A percentile compares a stretch with the other conserved stretches of the same genome.
Conservation (phyloP, 92 coral and sea anemone species). For the Actinostola sp. region DNA sequence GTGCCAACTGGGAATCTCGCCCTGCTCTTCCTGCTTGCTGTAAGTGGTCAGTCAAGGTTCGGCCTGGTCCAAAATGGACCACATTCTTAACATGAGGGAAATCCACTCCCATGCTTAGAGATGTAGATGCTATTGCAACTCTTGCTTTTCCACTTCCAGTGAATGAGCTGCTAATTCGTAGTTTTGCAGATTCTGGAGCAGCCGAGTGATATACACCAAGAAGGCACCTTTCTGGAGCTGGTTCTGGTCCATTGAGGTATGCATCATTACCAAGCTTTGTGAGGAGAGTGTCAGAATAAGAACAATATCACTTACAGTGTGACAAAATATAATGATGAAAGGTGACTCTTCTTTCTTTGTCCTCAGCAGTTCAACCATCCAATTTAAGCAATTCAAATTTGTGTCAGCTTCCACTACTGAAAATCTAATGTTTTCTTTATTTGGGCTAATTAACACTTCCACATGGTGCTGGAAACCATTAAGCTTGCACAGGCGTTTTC, state of each 20-base stretch:
- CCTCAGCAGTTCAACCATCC: conserved; percentile 33
- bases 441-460: no score
- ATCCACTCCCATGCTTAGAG: conserved; percentile 64
- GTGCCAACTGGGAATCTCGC: conserved; percentile 39
- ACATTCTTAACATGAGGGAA: conserved; percentile 60
- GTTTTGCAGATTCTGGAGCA: conserved; percentile 40
- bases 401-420: no score
- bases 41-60: conserved; percentile 39
- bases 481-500: no score
- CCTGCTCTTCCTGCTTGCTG: conserved; percentile 77
- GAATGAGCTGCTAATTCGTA: neutral
- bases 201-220: conserved; percentile 62
- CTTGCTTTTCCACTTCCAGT: conserved; percentile 37
- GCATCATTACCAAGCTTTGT: conserved; percentile 50
- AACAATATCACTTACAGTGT: conserved; percentile 60
- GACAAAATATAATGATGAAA: conserved; percentile 49
- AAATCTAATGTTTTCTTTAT: no score
- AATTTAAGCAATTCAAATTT: no score
- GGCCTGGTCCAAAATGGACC: conserved; percentile 53
- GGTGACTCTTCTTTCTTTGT: conserved; percentile 35
- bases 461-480: no score
- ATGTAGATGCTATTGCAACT: conserved; percentile 60
- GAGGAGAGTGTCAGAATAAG: conserved; percentile 35
- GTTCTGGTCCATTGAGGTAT: conserved; percentile 43
- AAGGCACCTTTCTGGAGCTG: conserved; percentile 38